Percentiles rank a stretch among this genome's conserved stretches.
Evolutionary conservation across 1,140 invertebrate genomes (phyloP).

Genomic region (Geopemphigus sp.): DNA sequence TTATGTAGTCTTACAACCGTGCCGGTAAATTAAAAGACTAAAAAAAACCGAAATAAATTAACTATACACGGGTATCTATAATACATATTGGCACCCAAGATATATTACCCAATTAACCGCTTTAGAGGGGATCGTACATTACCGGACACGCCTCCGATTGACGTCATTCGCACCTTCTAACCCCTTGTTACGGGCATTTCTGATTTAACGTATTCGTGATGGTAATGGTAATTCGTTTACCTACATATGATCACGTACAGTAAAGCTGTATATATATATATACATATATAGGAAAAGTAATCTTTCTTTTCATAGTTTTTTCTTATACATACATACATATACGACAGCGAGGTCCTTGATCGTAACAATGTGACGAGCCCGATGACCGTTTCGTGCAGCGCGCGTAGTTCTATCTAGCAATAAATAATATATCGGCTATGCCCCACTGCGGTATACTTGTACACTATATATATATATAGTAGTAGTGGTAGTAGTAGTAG

Average conservation of each 20-base stretch:
- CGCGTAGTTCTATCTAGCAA: not conserved
- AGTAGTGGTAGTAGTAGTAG: no score
- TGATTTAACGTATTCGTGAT: constrained; percentile 27
- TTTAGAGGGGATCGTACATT: not conserved
- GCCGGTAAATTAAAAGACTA: constrained; percentile 12
- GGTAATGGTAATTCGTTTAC: constrained; percentile 20
- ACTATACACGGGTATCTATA: not conserved
- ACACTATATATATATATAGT: not conserved
- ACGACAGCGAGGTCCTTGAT: constrained; percentile 27
- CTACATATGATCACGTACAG: not conserved
- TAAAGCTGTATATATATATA: not conserved
- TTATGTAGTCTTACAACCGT: not conserved
- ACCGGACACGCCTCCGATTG: no score
- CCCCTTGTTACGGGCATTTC: constrained; percentile 30
- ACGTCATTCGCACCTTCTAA: constrained; percentile 32
- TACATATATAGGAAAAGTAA: not conserved
- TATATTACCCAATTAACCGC: constrained; percentile 1
- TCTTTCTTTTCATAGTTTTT: not conserved
- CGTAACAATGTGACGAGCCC: constrained; percentile 39
- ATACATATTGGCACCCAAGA: not conserved
- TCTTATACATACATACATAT: not conserved
- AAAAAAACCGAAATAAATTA: not conserved
- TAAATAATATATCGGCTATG: constrained; percentile 47
- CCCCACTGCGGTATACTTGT: not conserved
- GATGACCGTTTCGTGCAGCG: constrained; percentile 43